Conservation (phyloP, 2,888 invertebrate genomes). For the Blastobasis adustella region DNA sequence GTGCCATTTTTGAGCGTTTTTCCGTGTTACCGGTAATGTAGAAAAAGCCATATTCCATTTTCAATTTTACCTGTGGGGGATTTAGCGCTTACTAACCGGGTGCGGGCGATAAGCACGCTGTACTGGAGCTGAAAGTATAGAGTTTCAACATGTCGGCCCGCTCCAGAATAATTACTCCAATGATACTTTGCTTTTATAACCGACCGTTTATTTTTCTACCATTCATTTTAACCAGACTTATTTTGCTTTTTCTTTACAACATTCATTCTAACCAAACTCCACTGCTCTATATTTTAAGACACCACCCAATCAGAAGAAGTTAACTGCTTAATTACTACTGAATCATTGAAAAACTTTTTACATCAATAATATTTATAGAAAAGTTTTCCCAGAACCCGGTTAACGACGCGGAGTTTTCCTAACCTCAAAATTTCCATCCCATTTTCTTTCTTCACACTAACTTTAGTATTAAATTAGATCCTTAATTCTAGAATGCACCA, state of each 20-base stretch:
- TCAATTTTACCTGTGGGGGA: conserved; percentile 29
- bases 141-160: conserved; percentile 67
- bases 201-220: too few species aligned
- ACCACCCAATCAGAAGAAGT: too few species aligned
- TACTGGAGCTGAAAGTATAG: conserved; percentile 58
- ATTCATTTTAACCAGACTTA: too few species aligned
- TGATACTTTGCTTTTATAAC: conserved; percentile 32
- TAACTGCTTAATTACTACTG: too few species aligned
- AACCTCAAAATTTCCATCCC: conserved; percentile 37
- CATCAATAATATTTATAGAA: conserved; percentile 26
- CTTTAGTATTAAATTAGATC: conserved; percentile 2
- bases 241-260: too few species aligned
- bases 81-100: conserved; percentile 29
- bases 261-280: too few species aligned
- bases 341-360: too few species aligned
- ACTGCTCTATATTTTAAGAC: too few species aligned
- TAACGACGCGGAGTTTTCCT: conserved; percentile 35
- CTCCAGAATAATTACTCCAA: conserved; percentile 53
- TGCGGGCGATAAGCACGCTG: conserved; percentile 33
- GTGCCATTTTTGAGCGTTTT: conserved; percentile 45
- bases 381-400: conserved; percentile 11
- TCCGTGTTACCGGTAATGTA: conserved; percentile 61
- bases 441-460: neutral
- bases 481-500: neutral
- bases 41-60: conserved; percentile 18